Conservation (phyloP, 2,888 invertebrate genomes). For the Spodoptera picta region DNA sequence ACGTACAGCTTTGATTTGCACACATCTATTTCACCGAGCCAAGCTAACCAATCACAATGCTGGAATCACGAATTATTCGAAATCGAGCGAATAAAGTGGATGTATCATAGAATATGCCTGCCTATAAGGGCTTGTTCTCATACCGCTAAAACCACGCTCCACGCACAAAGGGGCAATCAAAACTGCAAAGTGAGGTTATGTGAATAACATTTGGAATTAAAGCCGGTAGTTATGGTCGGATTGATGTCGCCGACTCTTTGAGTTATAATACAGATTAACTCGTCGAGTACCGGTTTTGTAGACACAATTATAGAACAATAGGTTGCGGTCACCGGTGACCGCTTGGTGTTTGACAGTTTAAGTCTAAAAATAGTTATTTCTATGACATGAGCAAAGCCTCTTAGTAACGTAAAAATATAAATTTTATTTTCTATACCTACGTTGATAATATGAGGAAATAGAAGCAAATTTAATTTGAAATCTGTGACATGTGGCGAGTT, state of each 20-base stretch:
- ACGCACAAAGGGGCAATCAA: neutral
- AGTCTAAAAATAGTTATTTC: conserved; percentile 9
- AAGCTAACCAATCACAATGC: conserved; percentile 35
- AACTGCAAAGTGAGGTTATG: neutral
- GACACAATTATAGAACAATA: too few relatives aligned
- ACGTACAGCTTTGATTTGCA: conserved; percentile 46
- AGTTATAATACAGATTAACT: conserved; percentile 24
- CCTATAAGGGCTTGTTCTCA: conserved; percentile 14
- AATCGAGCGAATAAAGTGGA: conserved; percentile 37
- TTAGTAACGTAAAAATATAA: too few relatives aligned
- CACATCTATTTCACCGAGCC: conserved; percentile 33
- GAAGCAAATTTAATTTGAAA: too few relatives aligned
- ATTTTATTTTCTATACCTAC: too few relatives aligned
- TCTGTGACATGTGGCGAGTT: too few relatives aligned
- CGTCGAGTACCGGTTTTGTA: too few relatives aligned
- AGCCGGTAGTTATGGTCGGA: conserved; percentile 2
- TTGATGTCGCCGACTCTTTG: conserved; percentile 10
- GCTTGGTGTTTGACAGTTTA: too few relatives aligned
- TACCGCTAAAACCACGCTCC: neutral
- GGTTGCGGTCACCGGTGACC: too few relatives aligned
- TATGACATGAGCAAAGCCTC: neutral
- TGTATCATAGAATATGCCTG: conserved; percentile 36
- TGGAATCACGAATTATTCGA: conserved; percentile 44
- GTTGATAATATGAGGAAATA: too few relatives aligned
- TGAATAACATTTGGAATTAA: conserved; percentile 21